These are phyloP conservation scores for Drosophila quadrilineata DNA, from an alignment of 1,140 invertebrate genomes.

Conservation along the genomic window DNA sequence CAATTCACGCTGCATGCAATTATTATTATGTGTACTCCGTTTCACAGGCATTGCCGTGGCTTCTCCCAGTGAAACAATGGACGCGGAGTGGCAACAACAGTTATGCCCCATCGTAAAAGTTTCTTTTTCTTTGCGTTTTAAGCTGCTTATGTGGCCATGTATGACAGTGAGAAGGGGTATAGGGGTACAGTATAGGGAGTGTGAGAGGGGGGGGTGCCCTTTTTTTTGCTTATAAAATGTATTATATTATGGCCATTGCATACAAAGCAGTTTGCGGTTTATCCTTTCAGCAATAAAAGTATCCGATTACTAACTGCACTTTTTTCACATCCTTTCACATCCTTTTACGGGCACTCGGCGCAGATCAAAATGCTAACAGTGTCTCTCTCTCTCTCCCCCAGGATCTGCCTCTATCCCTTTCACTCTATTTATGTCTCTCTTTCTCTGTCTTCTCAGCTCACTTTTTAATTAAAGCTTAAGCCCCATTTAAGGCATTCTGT, in stretches of 20 bases:
- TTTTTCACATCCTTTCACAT: constrained; percentile 43
- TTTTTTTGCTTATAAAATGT: constrained; percentile 55
- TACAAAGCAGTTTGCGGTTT: constrained; percentile 71
- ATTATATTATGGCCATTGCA: constrained; percentile 54
- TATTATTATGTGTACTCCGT: constrained; percentile 14
- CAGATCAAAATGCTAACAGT: constrained; percentile 69
- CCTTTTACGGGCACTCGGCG: constrained; percentile 12
- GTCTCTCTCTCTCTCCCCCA: no score
- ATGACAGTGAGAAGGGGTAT: background rate
- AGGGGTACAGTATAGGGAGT: background rate
- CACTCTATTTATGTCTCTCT: background rate
- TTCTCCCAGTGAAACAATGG: constrained; percentile 56
- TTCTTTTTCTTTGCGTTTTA: constrained; percentile 67
- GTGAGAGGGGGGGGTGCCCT: background rate
- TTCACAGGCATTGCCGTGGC: constrained; percentile 25
- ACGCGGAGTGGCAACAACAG: constrained; percentile 37
- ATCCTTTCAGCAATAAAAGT: constrained; percentile 79
- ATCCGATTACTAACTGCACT: constrained; percentile 76
- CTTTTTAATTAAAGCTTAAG: constrained; percentile 78
- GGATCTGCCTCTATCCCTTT: constrained; percentile 43
- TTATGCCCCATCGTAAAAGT: constrained; percentile 67
- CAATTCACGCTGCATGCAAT: constrained; percentile 29
- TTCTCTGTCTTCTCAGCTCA: constrained; percentile 1
- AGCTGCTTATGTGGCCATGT: constrained; percentile 55
- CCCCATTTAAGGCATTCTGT: constrained; percentile 49